Evolutionary conservation across 2,888 invertebrate species (phyloP).

Genomic region (Erpobdella octoculata): DNA sequence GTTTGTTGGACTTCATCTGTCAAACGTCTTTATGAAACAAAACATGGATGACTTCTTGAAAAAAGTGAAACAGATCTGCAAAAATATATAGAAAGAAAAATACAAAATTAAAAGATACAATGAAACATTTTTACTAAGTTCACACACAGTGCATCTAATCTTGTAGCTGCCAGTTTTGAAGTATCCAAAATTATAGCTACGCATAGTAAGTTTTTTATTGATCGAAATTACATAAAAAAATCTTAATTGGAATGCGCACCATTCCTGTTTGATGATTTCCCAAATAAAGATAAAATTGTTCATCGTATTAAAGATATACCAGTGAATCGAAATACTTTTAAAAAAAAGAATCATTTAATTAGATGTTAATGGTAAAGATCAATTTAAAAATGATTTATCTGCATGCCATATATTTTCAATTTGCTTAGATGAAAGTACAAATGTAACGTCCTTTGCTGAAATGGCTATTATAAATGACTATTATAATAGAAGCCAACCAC

Average conservation of each 20-base stretch:
- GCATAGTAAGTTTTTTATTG: conserved; percentile 4
- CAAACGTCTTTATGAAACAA: background rate
- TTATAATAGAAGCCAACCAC: no score
- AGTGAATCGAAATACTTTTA: background rate
- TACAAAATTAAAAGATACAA: background rate
- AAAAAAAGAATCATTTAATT: no score
- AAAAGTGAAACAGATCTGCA: background rate
- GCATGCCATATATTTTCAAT: no score
- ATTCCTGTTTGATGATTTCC: conserved; percentile 3
- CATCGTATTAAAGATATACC: conserved; percentile 8
- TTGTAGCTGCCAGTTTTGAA: conserved; percentile 12
- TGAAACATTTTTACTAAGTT: background rate
- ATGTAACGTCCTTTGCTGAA: no score
- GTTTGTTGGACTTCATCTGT: conserved; percentile 18
- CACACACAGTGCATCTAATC: background rate
- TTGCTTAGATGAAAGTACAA: no score
- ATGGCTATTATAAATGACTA: no score
- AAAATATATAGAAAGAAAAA: background rate
- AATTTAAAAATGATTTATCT: no score
- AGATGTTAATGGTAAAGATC: no score
- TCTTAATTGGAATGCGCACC: conserved; percentile 10
- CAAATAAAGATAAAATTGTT: conserved; percentile 5
- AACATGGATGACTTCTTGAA: background rate
- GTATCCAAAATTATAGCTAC: conserved; percentile 10
- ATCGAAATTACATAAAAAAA: background rate